Evolutionary conservation across 1,140 invertebrate genomes (phyloP), one percentile per base, ranked within the genome.

Genomic region (Chymomyza costata): DNA sequence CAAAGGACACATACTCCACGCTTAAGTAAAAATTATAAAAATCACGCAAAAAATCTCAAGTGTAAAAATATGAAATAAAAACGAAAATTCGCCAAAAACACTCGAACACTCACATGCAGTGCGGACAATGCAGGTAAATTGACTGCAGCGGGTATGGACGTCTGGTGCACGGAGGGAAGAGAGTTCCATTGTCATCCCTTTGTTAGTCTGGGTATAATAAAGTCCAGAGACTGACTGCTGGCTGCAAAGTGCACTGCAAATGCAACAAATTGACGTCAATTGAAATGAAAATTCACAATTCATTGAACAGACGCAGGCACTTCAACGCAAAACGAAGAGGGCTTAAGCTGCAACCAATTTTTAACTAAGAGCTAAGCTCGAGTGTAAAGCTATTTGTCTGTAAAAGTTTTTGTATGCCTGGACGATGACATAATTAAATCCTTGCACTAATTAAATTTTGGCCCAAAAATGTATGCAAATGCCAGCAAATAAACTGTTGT

Each of bases 381-480:
- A 8, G 21, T 8, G 21, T n/a, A n/a, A n/a, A n/a, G n/a, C n/a
- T n/a, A n/a, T n/a, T n/a, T n/a, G n/a, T 31, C 16, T 16, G 11
- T 30, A 34, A 47, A 17, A 38, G 31, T 43, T 35, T n/a, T n/a
- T n/a, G n/a, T n/a, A n/a, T n/a, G n/a, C n/a, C n/a, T n/a, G n/a
- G 21, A 45, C 59, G 56, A 83, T 82, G 74, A 83, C 82, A 84
- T 82, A 82, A 83, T 83, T 84, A 84, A 83, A 84, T 84, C 81
- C 81, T 63, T 78, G 70, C 81, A 84, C 81, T 84, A 84, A 84
- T 84, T 84, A 84, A 84, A 84, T 84, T 84, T 83, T 52, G 39
- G 41, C 55, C 64, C 65, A 65, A 78, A 76, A 76, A 74, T 59
- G 49, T 59, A 53, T 59, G 56, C 56, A 76, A 53, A 61, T 56